Conservation (phyloP, 2,113 vertebrate genomes). For the Motacilla tschutschensis region DNA sequence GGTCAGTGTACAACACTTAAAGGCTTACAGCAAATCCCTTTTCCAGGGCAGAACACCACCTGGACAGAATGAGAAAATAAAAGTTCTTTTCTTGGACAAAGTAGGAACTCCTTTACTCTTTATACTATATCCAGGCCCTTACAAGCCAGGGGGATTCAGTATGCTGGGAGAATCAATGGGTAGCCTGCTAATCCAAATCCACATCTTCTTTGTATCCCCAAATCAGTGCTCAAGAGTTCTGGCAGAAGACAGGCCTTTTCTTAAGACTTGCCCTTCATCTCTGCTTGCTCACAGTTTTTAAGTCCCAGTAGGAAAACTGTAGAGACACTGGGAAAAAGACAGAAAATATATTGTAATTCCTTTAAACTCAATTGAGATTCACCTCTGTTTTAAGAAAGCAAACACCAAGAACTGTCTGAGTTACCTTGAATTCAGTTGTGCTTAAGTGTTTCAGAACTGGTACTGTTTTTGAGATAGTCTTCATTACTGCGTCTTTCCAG, state of each 20-base stretch:
- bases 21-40: conserved; percentile 32
- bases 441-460: neutral
- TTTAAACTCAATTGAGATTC: neutral
- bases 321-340: neutral
- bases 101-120: neutral
- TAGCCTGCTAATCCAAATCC: conserved; percentile 30
- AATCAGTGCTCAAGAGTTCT: neutral
- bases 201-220: neutral
- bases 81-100: neutral
- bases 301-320: neutral
- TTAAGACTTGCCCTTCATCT: neutral
- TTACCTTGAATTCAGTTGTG: neutral
- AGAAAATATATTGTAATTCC: neutral
- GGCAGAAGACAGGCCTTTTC: neutral
- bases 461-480: neutral
- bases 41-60: conserved; percentile 7
- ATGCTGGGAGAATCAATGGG: neutral
- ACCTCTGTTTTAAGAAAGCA: neutral
- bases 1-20: neutral
- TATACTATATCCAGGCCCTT: neutral
- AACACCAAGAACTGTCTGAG: neutral
- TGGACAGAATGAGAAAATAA: conserved; percentile 8
- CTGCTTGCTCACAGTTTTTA: neutral
- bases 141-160: neutral
- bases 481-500: neutral